Evolutionary conservation across 2,797 vertebrate genomes (phyloP).

Genomic region (Cirrhinus mrigala): DNA sequence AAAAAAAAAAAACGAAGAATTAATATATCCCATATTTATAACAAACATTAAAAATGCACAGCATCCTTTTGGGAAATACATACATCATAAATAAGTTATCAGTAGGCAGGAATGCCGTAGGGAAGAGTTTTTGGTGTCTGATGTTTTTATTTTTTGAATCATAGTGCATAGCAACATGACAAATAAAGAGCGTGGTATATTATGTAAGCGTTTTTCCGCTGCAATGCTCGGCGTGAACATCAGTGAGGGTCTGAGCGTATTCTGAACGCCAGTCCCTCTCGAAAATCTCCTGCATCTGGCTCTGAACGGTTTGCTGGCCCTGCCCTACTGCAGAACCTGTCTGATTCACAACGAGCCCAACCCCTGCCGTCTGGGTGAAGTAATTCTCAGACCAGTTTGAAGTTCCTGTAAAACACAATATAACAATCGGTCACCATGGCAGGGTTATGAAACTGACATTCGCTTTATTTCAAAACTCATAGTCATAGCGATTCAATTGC

Average conservation of each 20-base stretch:
- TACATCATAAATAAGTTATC: constrained; percentile 39
- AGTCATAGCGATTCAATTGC: background rate
- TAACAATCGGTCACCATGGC: constrained; percentile 11
- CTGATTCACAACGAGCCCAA: constrained; percentile 82
- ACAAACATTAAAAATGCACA: constrained; percentile 52
- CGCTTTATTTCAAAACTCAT: background rate
- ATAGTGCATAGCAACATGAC: constrained; percentile 33
- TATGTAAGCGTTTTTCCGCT: constrained; percentile 33
- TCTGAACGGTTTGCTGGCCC: constrained; percentile 73
- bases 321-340: constrained; percentile 64
- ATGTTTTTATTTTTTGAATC: background rate
- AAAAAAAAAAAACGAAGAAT: background rate
- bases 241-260: constrained; percentile 62
- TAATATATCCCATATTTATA: background rate
- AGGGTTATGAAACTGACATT: background rate
- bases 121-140: constrained; percentile 20
- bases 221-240: constrained; percentile 62
- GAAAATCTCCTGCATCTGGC: constrained; percentile 76
- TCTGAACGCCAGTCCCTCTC: constrained; percentile 77
- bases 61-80: constrained; percentile 46
- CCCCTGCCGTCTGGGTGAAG: constrained; percentile 80
- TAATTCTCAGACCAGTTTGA: constrained; percentile 87
- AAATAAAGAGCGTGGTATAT: constrained; percentile 38
- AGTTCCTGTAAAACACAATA: constrained; percentile 73
- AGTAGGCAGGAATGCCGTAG: constrained; percentile 40